Conservation (phyloP, 2,888 invertebrate genomes). For the Lasius platythorax region DNA sequence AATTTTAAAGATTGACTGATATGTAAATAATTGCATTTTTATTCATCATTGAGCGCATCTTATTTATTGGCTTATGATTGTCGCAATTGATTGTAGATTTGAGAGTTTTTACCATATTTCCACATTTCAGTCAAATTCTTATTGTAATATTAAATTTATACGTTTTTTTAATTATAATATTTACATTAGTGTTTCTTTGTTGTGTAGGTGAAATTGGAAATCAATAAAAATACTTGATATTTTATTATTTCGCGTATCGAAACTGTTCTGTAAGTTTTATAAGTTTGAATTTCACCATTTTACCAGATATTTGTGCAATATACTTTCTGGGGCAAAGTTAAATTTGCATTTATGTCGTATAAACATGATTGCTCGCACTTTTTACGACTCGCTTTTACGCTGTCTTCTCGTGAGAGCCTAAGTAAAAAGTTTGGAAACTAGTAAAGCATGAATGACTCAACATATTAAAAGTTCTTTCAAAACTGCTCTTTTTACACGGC, state of each 20-base stretch:
- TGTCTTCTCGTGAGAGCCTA: conserved; percentile 32
- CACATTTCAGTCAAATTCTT: neutral
- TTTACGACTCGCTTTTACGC: conserved; percentile 48
- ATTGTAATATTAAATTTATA: neutral
- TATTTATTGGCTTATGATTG: neutral
- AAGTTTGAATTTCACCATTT: conserved; percentile 3
- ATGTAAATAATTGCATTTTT: neutral
- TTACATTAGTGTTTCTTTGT: neutral
- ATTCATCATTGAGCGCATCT: neutral
- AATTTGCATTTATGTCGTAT: conserved; percentile 48
- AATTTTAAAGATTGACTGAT: neutral
- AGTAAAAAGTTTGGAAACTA: conserved; percentile 56
- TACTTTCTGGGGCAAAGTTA: conserved; percentile 30
- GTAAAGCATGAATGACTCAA: conserved; percentile 32
- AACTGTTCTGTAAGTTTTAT: neutral
- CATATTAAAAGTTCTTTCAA: conserved; percentile 33
- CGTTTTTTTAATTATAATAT: neutral
- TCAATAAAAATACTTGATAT: neutral
- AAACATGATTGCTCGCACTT: conserved; percentile 52
- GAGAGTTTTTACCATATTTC: too few species aligned
- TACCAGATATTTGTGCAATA: neutral
- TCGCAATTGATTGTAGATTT: too few species aligned
- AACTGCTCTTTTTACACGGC: conserved; percentile 28
- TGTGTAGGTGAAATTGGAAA: neutral
- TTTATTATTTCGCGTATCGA: neutral